A percentile compares a stretch with the other conserved stretches of the same genome.
phyloP scores from a whole-genome alignment of 2,113 vertebrate genomes.

The Myrmecophaga tridactyla region DNA sequence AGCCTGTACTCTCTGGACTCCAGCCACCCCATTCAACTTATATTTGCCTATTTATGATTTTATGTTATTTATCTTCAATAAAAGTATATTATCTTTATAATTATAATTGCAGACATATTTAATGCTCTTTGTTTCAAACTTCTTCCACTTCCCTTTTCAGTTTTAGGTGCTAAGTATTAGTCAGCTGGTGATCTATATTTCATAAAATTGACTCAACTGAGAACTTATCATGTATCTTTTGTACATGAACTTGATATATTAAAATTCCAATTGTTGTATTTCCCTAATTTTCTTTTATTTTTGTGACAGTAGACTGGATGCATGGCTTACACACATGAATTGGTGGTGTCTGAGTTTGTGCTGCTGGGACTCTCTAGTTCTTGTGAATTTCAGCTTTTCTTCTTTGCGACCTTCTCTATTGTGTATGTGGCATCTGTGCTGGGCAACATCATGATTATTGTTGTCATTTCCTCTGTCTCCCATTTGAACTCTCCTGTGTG shows the following conservation, averaged over 20 bases:
- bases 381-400: constrained; percentile 59
- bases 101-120: not conserved
- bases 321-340: constrained; percentile 67
- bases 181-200: not conserved
- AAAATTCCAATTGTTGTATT: not conserved
- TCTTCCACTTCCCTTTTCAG: not conserved
- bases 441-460: constrained; percentile 72
- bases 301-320: not conserved
- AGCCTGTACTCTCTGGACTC: too few relatives aligned
- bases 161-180: not conserved
- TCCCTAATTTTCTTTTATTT: constrained; percentile 26
- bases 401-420: constrained; percentile 58
- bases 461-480: constrained; percentile 57
- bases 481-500: constrained; percentile 73
- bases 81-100: not conserved
- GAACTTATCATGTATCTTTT: not conserved
- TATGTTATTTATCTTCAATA: not conserved
- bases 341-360: constrained; percentile 63
- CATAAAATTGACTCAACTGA: not conserved
- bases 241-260: not conserved
- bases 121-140: not conserved
- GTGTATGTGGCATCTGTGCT: constrained; percentile 67
- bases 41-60: not conserved
- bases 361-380: constrained; percentile 68
- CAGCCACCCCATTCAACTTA: too few relatives aligned